phyloP scores from a whole-genome alignment of 2,797 vertebrate genomes.

The Amazonetta brasiliensis region DNA sequence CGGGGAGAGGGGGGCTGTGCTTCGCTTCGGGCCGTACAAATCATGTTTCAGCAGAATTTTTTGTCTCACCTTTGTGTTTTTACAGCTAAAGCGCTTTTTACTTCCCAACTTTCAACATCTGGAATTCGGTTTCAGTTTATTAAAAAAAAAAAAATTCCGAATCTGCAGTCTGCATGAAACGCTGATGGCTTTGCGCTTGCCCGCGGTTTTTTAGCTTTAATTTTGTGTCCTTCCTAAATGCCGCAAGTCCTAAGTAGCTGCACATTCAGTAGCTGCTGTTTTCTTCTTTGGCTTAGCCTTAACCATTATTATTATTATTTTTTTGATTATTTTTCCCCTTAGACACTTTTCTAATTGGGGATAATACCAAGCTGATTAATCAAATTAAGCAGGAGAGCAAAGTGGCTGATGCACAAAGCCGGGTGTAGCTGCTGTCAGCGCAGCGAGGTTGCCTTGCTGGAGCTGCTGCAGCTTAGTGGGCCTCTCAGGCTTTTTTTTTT shows the following conservation, averaged over 20 bases:
- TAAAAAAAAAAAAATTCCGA: constrained; percentile 54
- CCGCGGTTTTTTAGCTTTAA: constrained; percentile 34
- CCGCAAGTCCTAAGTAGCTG: neutral
- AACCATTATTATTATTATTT: neutral
- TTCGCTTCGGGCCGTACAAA: neutral
- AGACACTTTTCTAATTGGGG: constrained; percentile 59
- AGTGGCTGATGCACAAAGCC: constrained; percentile 48
- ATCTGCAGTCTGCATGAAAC: constrained; percentile 54
- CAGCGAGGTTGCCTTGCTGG: neutral
- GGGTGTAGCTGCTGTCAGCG: neutral
- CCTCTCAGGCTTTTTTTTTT: constrained; percentile 18
- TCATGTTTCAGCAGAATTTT: constrained; percentile 58
- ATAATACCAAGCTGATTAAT: constrained; percentile 66
- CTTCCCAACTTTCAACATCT: constrained; percentile 64
- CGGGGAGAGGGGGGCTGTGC: neutral
- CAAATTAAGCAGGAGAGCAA: constrained; percentile 54
- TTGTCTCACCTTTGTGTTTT: constrained; percentile 69
- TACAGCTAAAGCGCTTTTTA: constrained; percentile 67
- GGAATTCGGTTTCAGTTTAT: constrained; percentile 66
- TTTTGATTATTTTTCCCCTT: neutral
- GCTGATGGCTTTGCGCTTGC: constrained; percentile 49
- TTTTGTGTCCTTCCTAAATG: constrained; percentile 28
- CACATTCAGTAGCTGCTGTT: neutral
- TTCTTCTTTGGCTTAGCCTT: neutral
- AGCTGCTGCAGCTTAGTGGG: constrained; percentile 38